Percentiles rank a stretch among this genome's conserved stretches.
phyloP scores from a whole-genome alignment of 2,888 invertebrate genomes.

The Vannuccia rotundouncinata region DNA sequence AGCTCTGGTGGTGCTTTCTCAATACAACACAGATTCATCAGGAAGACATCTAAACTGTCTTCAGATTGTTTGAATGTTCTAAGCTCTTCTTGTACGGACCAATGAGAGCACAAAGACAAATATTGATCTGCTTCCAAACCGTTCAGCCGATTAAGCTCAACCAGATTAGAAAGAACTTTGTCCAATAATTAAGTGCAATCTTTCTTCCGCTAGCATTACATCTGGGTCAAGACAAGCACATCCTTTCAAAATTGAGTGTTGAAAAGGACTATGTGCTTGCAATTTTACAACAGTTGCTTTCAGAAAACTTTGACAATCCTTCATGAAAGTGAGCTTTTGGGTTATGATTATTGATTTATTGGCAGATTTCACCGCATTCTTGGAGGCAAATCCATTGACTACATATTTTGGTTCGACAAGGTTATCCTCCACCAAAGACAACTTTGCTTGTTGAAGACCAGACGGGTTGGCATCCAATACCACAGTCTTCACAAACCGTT shows the following conservation, averaged over 20 bases:
- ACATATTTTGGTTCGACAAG: not conserved
- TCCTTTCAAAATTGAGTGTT: no score
- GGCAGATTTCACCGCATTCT: not conserved
- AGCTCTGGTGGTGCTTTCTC: constrained; percentile 6
- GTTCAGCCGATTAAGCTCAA: no score
- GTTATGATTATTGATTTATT: not conserved
- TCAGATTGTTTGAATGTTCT: not conserved
- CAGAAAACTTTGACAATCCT: not conserved
- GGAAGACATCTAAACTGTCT: not conserved
- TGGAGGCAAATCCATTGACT: not conserved
- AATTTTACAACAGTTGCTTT: not conserved
- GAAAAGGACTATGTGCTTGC: not conserved
- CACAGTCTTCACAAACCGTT: constrained; percentile 10
- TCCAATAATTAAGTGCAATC: no score
- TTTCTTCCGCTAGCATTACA: no score
- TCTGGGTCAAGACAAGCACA: no score
- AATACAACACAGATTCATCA: not conserved
- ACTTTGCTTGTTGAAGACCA: not conserved
- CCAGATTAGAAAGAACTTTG: no score
- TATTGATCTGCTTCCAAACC: no score
- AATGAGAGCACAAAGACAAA: not conserved
- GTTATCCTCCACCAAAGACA: not conserved
- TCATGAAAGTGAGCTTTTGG: not conserved
- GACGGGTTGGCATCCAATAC: constrained; percentile 10
- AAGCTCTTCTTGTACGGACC: not conserved